Evolutionary conservation across 1,140 invertebrate species (phyloP), one percentile per base, ranked within the genome.

Genomic region (Drosophila tsacasi): DNA sequence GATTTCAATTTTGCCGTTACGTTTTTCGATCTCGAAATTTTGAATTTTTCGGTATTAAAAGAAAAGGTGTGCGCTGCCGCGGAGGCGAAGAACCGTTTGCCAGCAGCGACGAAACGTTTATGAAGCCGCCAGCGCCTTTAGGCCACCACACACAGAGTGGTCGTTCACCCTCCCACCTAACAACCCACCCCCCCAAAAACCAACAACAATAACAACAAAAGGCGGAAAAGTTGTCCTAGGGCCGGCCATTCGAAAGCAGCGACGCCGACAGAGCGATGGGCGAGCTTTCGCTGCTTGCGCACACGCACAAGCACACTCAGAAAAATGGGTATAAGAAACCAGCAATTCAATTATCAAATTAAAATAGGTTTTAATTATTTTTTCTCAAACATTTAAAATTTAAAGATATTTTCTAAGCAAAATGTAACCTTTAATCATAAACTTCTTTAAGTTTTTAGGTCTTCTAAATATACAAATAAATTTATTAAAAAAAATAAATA

Each of bases 81-180:
- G 62, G 42, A 67, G 46, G 32, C 54, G n/a, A 73, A 69, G 47
- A 90, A 90, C 85, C 84, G 81, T 72, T 76, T 75, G 54, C 68
- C 77, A 84, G 63, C 85, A 89, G 78, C 74, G 85, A 68, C 84
- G 74, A 87, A 83, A 76, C 75, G 84, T 69, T 69, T 90, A 89
- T 89, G 84, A 90, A 89, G 68, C 69, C 73, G 58, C 63, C 67
- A 73, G 65, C 65, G 27, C 32, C 54, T 75, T 37, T 57, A 76
- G 76, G 64, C 77, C 47, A 81, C 47, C 66, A 81, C 50, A 81
- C 50, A 67, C 69, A 50, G 54, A 73, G 67, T 40, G 39, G 67
- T 35, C 39, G 58, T 59, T 30, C 17, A 4, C 21, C 47, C 64
- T 13, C 19, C 30, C 47, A 30, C 35, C 35, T 23, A 13, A 30